Evolutionary conservation across 37 sponge, comb jelly and placozoan genomes (phyloP).

Genomic region (Hormiphora californensis): DNA sequence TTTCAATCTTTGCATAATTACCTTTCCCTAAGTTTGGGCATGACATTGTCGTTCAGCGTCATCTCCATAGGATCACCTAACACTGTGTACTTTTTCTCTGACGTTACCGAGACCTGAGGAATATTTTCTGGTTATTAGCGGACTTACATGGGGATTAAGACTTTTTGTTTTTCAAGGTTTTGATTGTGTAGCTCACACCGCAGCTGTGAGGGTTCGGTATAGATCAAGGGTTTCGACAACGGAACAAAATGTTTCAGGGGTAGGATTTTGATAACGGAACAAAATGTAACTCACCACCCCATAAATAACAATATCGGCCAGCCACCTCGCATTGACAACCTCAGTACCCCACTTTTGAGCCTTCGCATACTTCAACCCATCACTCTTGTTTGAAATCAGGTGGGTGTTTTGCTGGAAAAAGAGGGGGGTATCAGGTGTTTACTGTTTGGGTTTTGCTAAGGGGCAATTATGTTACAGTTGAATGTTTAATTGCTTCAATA

Average conservation of each 20-base stretch:
- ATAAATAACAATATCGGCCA: conserved; percentile 66
- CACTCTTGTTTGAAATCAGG: conserved; percentile 58
- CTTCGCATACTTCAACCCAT: conserved; percentile 76
- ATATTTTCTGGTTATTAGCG: not conserved
- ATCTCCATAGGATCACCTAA: conserved; percentile 42
- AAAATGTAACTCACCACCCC: conserved; percentile 10
- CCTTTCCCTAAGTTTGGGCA: conserved; percentile 48
- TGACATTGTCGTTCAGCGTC: conserved; percentile 29
- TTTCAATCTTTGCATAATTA: not conserved
- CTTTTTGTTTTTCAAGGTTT: not conserved
- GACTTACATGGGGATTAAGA: not conserved
- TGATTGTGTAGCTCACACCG: too few species aligned
- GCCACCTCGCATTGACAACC: conserved; percentile 68
- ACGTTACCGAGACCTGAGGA: conserved; percentile 8
- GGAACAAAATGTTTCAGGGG: not conserved
- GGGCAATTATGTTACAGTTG: too few species aligned
- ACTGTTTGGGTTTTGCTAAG: too few species aligned
- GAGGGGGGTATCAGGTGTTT: not conserved
- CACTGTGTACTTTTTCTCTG: conserved; percentile 45
- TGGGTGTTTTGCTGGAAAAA: conserved; percentile 48
- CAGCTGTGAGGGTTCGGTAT: too few species aligned
- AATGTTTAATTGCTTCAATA: too few species aligned
- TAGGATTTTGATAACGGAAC: not conserved
- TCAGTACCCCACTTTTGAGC: conserved; percentile 79
- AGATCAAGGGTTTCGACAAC: not conserved